A percentile compares a stretch with the other conserved stretches of the same genome.
Conservation (phyloP, 2,113 vertebrate species). For the Acrocephalus arundinaceus region DNA sequence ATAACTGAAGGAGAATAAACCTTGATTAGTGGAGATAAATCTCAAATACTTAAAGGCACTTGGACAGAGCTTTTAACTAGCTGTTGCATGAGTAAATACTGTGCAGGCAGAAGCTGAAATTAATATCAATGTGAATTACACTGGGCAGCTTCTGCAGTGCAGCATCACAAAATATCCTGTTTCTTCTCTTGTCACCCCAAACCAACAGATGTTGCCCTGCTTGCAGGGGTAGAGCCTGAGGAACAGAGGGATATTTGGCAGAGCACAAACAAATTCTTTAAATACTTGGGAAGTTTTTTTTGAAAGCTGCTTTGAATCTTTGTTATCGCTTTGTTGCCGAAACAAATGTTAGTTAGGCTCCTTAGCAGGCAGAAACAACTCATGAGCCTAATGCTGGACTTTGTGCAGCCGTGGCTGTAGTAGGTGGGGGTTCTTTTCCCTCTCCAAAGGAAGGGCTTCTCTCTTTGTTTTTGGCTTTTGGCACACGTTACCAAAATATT, state of each 20-base stretch:
- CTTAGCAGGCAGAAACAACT: neutral
- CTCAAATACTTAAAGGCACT: neutral
- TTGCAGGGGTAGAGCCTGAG: neutral
- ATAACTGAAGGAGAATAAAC: neutral
- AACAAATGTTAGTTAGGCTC: neutral
- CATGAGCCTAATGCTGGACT: neutral
- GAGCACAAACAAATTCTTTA: constrained; percentile 7
- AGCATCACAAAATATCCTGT: neutral
- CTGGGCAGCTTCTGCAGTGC: neutral
- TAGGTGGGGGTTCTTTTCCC: neutral
- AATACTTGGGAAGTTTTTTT: constrained; percentile 3
- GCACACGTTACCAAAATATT: neutral
- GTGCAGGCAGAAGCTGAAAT: neutral
- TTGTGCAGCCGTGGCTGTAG: neutral
- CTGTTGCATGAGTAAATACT: neutral
- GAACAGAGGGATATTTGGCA: neutral
- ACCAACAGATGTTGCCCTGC: neutral
- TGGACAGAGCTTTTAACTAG: neutral
- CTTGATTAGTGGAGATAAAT: neutral
- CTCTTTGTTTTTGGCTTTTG: neutral
- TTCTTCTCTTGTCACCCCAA: neutral
- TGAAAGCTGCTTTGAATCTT: neutral
- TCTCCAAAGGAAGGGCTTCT: neutral
- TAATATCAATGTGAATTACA: neutral
- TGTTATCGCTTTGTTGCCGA: neutral